phyloP scores from a whole-genome alignment of 2,888 invertebrate genomes.

The Druceiella hillmani region DNA sequence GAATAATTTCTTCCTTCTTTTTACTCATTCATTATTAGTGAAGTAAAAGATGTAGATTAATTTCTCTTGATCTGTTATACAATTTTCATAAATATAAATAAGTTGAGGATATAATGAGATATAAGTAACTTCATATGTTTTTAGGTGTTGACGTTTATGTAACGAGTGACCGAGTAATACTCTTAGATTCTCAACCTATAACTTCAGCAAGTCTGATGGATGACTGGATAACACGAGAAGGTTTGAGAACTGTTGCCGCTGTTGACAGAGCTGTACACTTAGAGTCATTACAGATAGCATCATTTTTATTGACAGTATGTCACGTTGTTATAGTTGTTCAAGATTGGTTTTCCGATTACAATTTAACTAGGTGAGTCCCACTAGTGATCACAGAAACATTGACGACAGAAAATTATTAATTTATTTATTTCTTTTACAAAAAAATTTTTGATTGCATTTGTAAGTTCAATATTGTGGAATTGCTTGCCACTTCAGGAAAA shows the following conservation, averaged over 20 bases:
- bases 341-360: constrained; percentile 85
- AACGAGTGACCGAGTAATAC: constrained; percentile 69
- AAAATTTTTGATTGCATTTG: no score
- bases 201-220: constrained; percentile 71
- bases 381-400: not conserved
- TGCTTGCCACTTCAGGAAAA: no score
- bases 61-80: no score
- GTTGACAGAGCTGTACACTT: constrained; percentile 60
- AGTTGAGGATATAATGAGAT: no score
- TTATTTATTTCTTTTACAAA: no score
- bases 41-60: no score
- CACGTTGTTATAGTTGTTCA: constrained; percentile 85
- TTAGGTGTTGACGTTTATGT: constrained; percentile 68
- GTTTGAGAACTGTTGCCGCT: constrained; percentile 52
- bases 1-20: no score
- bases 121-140: no score
- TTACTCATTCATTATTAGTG: no score
- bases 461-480: no score
- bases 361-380: constrained; percentile 58
- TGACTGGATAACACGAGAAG: constrained; percentile 41
- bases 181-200: constrained; percentile 84
- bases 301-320: constrained; percentile 84
- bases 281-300: constrained; percentile 71
- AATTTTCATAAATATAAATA: no score
- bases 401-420: no score